Evolutionary conservation across 2,113 vertebrate species (phyloP).

Genomic region (Bubo scandiacus): DNA sequence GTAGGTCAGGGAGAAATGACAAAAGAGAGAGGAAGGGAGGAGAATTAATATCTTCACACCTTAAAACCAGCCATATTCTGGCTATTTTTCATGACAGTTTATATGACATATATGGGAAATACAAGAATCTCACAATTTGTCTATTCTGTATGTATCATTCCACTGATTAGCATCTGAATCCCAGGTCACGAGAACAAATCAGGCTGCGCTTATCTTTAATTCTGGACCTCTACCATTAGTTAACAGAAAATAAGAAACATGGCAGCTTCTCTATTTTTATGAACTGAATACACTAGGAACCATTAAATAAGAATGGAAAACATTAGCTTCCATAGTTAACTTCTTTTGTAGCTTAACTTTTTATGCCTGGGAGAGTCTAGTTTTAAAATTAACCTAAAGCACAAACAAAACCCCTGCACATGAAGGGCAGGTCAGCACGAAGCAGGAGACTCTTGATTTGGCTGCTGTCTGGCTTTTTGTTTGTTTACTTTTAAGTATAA

Average conservation of each 20-base stretch:
- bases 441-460: neutral
- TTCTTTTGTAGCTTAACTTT: neutral
- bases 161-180: neutral
- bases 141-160: neutral
- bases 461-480: neutral
- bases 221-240: neutral
- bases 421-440: neutral
- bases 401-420: neutral
- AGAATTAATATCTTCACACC: neutral
- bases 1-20: conserved; percentile 16
- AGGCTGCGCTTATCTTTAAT: neutral
- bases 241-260: neutral
- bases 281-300: neutral
- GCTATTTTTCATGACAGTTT: neutral
- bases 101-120: neutral
- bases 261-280: neutral
- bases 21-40: neutral
- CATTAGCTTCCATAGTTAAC: neutral
- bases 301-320: neutral
- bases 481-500: neutral
- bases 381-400: conserved; percentile 6
- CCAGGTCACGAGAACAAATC: neutral
- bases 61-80: neutral
- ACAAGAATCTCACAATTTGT: neutral
- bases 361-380: neutral